phyloP scores from a whole-genome alignment of 2,113 vertebrate genomes.

The Notothenia rossii region DNA sequence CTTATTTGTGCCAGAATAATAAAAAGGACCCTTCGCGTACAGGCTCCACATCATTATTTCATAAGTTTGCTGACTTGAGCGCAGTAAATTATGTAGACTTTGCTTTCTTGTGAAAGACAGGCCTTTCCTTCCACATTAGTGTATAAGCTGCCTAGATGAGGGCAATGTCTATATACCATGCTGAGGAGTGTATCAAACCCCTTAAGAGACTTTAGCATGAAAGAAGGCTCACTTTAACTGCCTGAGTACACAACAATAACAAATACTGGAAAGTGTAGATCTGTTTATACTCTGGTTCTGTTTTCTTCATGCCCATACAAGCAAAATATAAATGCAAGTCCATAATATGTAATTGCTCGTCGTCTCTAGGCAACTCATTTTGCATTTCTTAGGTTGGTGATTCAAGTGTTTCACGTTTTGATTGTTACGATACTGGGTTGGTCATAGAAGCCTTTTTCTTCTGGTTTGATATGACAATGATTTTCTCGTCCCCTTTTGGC shows the following conservation, averaged over 20 bases:
- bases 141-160: constrained; percentile 40
- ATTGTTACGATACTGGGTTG: background rate
- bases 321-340: constrained; percentile 6
- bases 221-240: constrained; percentile 18
- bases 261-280: constrained; percentile 13
- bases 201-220: constrained; percentile 16
- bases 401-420: constrained; percentile 36
- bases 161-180: constrained; percentile 48
- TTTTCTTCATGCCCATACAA: constrained; percentile 20
- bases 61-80: constrained; percentile 71
- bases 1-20: constrained; percentile 76
- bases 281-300: background rate
- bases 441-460: constrained; percentile 22
- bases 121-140: constrained; percentile 56
- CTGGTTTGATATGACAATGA: constrained; percentile 44
- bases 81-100: constrained; percentile 80
- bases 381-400: constrained; percentile 13
- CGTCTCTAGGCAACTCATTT: constrained; percentile 3
- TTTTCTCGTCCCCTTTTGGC: constrained; percentile 47
- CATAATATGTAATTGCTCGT: constrained; percentile 31
- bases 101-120: constrained; percentile 52
- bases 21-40: constrained; percentile 72
- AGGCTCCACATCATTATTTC: constrained; percentile 82
- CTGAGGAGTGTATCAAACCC: constrained; percentile 43
- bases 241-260: constrained; percentile 27